Percentiles rank a stretch among this genome's conserved stretches.
Conservation (phyloP, 2,113 vertebrate genomes). For the Pleuronectes platessa region DNA sequence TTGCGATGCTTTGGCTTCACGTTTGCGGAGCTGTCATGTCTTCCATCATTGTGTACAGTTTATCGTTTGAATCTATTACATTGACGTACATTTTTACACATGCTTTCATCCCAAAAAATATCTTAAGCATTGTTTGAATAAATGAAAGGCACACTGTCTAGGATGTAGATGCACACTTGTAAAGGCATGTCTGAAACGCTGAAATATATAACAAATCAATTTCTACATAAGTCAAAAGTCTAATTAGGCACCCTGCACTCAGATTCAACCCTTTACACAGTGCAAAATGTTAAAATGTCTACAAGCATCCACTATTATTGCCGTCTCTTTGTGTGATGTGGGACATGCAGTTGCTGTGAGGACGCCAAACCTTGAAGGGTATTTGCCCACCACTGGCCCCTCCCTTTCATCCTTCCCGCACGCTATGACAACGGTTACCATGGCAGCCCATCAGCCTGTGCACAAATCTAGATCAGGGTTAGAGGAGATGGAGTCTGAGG, state of each 20-base stretch:
- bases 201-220: not conserved
- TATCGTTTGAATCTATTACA: too few species aligned
- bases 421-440: constrained; percentile 58
- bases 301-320: not conserved
- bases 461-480: constrained; percentile 69
- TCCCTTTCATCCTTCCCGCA: constrained; percentile 52
- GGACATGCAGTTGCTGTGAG: constrained; percentile 21
- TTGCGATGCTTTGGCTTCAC: too few species aligned
- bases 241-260: not conserved
- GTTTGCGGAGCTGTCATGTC: too few species aligned
- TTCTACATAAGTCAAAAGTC: not conserved
- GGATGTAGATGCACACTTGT: not conserved
- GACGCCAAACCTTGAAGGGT: constrained; percentile 40
- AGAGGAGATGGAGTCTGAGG: constrained; percentile 89
- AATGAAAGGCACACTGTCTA: not conserved
- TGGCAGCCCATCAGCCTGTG: constrained; percentile 56
- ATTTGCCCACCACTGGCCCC: constrained; percentile 32
- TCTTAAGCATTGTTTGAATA: not conserved
- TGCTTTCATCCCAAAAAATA: too few species aligned
- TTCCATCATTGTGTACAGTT: too few species aligned
- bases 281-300: not conserved
- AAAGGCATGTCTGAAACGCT: not conserved
- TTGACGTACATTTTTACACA: too few species aligned
- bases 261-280: not conserved
- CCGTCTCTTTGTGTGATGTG: not conserved